These are phyloP conservation scores for Helicolenus hilgendorfi DNA, from an alignment of 2,797 vertebrate genomes.

Conservation along the genomic window DNA sequence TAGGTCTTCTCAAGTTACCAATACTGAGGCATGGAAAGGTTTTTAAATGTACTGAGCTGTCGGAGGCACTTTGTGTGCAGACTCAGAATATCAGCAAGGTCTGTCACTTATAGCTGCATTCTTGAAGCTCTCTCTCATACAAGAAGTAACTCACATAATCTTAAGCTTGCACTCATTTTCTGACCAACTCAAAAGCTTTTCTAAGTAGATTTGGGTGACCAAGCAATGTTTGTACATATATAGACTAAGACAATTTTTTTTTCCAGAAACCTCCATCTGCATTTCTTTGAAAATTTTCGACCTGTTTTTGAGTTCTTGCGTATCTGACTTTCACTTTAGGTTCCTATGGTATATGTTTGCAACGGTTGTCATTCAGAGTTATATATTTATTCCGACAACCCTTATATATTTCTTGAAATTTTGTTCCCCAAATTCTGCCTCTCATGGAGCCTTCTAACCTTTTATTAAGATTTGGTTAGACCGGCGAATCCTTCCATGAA, in stretches of 20 bases:
- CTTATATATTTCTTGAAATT: constrained; percentile 85
- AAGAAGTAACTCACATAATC: constrained; percentile 76
- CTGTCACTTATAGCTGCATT: constrained; percentile 83
- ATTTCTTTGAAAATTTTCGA: constrained; percentile 71
- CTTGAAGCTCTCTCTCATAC: constrained; percentile 75
- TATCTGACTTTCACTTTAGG: constrained; percentile 82
- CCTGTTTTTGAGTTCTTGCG: constrained; percentile 72
- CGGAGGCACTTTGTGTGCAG: constrained; percentile 85
- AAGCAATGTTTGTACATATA: constrained; percentile 92
- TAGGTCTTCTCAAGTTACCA: constrained; percentile 81
- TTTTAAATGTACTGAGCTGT: constrained; percentile 79
- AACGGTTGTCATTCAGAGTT: constrained; percentile 87
- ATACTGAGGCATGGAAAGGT: constrained; percentile 80
- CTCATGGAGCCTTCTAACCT: constrained; percentile 74
- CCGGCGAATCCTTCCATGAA: constrained; percentile 75
- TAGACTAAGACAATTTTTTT: constrained; percentile 78
- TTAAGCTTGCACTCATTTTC: constrained; percentile 90
- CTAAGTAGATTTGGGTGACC: constrained; percentile 89
- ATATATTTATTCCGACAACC: constrained; percentile 89
- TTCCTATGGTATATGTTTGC: constrained; percentile 86
- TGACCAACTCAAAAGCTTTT: constrained; percentile 89
- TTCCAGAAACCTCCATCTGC: constrained; percentile 83
- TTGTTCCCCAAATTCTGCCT: constrained; percentile 85
- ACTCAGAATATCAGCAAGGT: constrained; percentile 81
- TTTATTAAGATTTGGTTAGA: constrained; percentile 69